Percentiles rank a stretch among this genome's conserved stretches.
Conservation (phyloP, 2,797 vertebrate genomes). For the Lagorchestes hirsutus region DNA sequence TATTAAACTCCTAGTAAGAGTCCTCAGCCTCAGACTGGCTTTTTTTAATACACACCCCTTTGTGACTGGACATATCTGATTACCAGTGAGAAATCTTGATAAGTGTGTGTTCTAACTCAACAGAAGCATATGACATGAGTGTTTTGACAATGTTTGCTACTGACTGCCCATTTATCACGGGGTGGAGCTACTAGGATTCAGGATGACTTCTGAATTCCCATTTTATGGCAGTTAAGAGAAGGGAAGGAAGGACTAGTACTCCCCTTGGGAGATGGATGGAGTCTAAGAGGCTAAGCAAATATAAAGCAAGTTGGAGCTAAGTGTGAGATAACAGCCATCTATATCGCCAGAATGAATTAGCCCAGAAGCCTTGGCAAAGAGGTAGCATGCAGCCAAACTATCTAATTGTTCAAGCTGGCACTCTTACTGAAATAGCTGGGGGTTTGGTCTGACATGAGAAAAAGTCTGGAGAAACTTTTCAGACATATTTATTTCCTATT, state of each 20-base stretch:
- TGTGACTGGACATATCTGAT: background rate
- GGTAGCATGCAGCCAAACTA: background rate
- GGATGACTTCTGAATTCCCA: background rate
- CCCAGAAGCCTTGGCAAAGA: background rate
- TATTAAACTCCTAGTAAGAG: constrained; percentile 51
- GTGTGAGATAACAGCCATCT: background rate
- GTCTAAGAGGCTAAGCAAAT: background rate
- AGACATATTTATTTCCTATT: background rate
- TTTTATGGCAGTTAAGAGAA: background rate
- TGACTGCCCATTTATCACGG: background rate
- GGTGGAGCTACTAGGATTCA: background rate
- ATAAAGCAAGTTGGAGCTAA: background rate
- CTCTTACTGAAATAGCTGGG: background rate
- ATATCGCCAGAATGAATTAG: background rate
- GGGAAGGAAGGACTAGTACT: background rate
- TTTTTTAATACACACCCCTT: constrained; percentile 44
- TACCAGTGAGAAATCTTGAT: background rate
- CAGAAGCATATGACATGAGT: background rate
- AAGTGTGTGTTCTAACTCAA: background rate
- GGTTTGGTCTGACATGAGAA: background rate
- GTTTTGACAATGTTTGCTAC: background rate
- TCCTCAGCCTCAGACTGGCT: constrained; percentile 3
- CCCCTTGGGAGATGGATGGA: background rate
- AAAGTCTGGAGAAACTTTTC: background rate
- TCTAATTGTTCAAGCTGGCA: background rate